Conservation (phyloP, 1,140 invertebrate genomes). For the Neotoxoptera formosana region DNA sequence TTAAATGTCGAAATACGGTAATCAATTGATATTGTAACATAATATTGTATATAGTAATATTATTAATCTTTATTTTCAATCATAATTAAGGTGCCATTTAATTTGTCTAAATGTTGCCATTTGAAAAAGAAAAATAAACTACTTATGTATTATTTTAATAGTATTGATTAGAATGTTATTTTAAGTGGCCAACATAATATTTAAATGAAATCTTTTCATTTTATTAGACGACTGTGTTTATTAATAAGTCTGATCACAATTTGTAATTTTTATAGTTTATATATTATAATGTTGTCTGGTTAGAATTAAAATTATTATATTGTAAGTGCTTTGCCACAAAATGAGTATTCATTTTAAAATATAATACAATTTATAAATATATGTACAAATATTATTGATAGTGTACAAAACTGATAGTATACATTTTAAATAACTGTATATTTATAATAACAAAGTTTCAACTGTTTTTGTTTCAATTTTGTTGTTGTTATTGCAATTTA, state of each 20-base stretch:
- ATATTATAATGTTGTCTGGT: conserved; percentile 12
- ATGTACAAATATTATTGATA: background rate
- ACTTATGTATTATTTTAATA: background rate
- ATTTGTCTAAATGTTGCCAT: background rate
- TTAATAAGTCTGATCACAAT: conserved; percentile 31
- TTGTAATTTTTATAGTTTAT: conserved; percentile 31
- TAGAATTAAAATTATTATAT: background rate
- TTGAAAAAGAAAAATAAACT: background rate
- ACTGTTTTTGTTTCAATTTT: conserved; percentile 40
- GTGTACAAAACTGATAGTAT: conserved; percentile 25
- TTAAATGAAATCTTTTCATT: background rate
- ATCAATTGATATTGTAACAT: background rate
- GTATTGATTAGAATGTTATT: background rate
- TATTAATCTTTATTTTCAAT: background rate
- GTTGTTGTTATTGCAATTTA: background rate
- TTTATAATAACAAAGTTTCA: conserved; percentile 42
- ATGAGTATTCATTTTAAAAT: background rate
- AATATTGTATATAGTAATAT: conserved; percentile 23
- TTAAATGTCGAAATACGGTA: background rate
- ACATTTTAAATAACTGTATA: conserved; percentile 43
- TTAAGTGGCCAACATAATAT: background rate
- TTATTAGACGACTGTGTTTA: conserved; percentile 10
- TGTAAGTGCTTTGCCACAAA: background rate
- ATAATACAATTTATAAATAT: background rate
- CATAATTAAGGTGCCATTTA: background rate